Conservation (phyloP, 35 echinoderm and acorn worm species). For the Diadema setosum region DNA sequence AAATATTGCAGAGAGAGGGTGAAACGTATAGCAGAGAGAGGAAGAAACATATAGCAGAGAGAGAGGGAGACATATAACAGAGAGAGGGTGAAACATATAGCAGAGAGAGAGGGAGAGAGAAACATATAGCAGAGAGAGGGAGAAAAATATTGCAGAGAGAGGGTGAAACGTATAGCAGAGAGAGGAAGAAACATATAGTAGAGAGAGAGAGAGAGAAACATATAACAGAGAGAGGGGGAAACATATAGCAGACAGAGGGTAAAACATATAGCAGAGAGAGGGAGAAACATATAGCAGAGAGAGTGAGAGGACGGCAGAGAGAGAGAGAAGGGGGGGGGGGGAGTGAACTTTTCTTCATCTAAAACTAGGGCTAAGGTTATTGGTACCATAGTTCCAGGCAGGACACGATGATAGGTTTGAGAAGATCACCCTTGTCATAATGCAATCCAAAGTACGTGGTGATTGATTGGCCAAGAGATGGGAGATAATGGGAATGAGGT, state of each 20-base stretch:
- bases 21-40: too few species aligned
- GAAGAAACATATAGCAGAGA: too few species aligned
- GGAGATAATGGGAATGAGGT: too few species aligned
- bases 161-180: not conserved
- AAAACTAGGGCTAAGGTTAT: too few species aligned
- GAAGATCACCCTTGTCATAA: not conserved
- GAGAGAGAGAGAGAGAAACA: not conserved
- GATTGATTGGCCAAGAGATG: not conserved
- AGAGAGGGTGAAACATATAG: not conserved
- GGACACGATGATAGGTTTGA: too few species aligned
- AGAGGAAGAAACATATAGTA: too few species aligned
- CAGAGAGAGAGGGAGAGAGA: not conserved
- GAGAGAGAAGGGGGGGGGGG: not conserved
- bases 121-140: not conserved
- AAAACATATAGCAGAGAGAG: not conserved
- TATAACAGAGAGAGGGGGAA: not conserved
- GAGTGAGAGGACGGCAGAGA: not conserved
- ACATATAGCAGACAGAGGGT: not conserved
- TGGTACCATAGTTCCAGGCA: too few species aligned
- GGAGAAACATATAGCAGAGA: not conserved
- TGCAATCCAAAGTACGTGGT: not conserved
- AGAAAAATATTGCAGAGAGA: not conserved
- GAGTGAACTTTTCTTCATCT: too few species aligned
- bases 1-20: too few species aligned
- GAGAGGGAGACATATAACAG: not conserved